Evolutionary conservation across 2,113 vertebrate genomes (phyloP), one percentile per base, ranked within the genome.

Genomic region (Gopherus flavomarginatus): DNA sequence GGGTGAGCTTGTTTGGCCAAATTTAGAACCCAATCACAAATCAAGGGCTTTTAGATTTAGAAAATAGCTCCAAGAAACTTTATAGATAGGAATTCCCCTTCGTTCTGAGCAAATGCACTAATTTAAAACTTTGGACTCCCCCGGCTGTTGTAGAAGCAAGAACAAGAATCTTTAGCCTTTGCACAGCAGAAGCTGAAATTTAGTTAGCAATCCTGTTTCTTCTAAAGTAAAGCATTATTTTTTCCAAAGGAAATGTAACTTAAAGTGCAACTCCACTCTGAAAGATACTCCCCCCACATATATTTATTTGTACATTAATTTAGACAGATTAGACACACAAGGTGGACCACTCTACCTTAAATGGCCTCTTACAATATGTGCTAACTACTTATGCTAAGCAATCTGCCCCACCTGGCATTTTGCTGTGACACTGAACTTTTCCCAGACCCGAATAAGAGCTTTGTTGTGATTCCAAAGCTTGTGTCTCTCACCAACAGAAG

Each of bases 181-280:
- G 52, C 35, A 17, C 53, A 56, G n/a, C 81, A 56, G 53, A 42
- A 24, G 92, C 26, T 21, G 47, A 57, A 90, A 59, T 56, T 10
- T 12, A 38, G 1, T 1, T 1, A 24, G 0, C 44, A 31, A 1
- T 4, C 2, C 11, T 35, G 14, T 2, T 47, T 65, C 49, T 9
- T 1, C 2, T 4, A 27, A 0, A 17, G 75, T n/a, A 11, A 35
- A 65, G 14, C 62, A n/a, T 65, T n/a, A 50, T 10, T 6, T 16
- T 0, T 83, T 6, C 19, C 16, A 2, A 57, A 42, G 65, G 92
- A 75, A 91, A 90, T 6, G 19, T 50, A 42, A 35, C 3, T 26
- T 2, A 6, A 89, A 86, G 38, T 11, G 12, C 29, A 62, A 7
- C 62, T 65, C 16, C 62, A 65, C 31, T 19, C 11, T 35, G 31